phyloP scores from a whole-genome alignment of 2,797 vertebrate species.

The Acanthornis magna region DNA sequence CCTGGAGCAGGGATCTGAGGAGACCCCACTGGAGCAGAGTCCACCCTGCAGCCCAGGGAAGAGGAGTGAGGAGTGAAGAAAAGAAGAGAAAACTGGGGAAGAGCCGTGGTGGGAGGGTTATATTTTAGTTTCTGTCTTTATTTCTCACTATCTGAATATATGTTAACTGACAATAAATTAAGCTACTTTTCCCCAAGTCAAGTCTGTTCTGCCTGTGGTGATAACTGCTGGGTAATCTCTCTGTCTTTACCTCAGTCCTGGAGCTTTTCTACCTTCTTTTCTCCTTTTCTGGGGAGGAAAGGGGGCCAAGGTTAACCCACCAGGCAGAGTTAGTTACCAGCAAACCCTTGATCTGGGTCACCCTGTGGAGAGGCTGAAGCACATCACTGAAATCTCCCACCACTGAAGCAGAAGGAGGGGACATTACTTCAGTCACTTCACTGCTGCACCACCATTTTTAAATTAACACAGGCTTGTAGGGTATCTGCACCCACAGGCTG shows the following conservation, averaged over 20 bases:
- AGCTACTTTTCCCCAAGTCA: background rate
- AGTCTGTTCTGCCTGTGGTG: accelerated
- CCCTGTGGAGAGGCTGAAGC: background rate
- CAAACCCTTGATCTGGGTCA: background rate
- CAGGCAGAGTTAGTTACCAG: background rate
- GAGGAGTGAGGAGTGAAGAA: accelerated
- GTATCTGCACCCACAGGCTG: background rate
- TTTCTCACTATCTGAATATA: background rate
- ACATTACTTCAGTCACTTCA: background rate
- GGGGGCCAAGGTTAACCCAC: too few relatives aligned
- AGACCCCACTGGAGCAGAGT: background rate
- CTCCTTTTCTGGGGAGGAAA: background rate
- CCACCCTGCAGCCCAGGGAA: background rate
- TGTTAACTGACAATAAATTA: background rate
- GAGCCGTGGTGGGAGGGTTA: accelerated
- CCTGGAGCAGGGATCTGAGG: too few relatives aligned
- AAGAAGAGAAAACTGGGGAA: background rate
- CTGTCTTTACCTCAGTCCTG: background rate
- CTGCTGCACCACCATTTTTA: background rate
- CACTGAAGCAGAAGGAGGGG: background rate
- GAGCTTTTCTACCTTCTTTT: background rate
- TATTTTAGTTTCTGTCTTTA: background rate
- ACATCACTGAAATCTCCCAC: background rate
- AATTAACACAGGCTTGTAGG: background rate
- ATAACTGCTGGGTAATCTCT: background rate